phyloP scores from a whole-genome alignment of 2,797 vertebrate genomes.

The Argya squamiceps region DNA sequence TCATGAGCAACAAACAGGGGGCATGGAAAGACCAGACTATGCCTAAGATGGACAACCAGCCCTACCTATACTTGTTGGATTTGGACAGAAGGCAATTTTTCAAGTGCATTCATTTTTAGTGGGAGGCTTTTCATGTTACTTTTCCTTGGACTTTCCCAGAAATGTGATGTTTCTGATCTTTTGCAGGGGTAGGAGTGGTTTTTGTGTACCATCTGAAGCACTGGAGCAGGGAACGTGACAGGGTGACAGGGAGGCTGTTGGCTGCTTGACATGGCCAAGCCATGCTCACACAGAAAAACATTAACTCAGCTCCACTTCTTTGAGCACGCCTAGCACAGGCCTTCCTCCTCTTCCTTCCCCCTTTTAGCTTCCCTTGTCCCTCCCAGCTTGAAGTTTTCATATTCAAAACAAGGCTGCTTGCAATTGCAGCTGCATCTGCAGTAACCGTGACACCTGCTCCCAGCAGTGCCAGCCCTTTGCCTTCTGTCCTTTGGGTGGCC shows the following conservation, averaged over 20 bases:
- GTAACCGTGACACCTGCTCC: neutral
- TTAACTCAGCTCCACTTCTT: neutral
- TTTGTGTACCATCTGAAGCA: neutral
- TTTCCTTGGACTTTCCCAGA: neutral
- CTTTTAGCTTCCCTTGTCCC: neutral
- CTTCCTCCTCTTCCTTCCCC: slow-evolving; percentile 26
- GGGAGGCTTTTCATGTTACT: neutral
- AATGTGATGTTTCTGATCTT: neutral
- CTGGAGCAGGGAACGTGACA: neutral
- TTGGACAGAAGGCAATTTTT: neutral
- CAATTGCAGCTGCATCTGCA: neutral
- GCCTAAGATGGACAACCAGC: neutral
- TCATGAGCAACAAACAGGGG: neutral
- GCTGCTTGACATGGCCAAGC: neutral
- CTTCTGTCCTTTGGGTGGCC: neutral
- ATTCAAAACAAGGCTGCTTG: slow-evolving; percentile 23
- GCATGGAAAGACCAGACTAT: neutral
- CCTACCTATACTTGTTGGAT: neutral
- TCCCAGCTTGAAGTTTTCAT: slow-evolving; percentile 24
- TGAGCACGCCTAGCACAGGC: neutral
- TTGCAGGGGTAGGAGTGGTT: neutral
- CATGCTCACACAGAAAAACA: neutral
- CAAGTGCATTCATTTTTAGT: neutral
- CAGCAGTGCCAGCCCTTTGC: neutral
- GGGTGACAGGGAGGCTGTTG: neutral